Percentiles rank a stretch among this genome's conserved stretches.
Evolutionary conservation across 2,113 vertebrate species (phyloP).

Genomic region (Copsychus sechellarum): DNA sequence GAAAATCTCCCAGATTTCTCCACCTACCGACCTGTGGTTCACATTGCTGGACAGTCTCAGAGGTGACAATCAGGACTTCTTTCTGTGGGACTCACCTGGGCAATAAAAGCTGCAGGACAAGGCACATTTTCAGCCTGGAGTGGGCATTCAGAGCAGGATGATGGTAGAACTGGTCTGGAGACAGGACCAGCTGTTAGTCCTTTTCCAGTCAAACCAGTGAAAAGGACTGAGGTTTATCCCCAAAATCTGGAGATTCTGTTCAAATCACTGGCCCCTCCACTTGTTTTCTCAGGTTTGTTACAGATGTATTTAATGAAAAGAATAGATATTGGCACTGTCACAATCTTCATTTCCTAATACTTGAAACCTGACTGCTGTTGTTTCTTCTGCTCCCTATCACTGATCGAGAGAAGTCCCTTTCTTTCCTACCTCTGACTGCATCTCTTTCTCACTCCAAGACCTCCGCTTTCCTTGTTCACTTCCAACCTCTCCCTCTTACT

Average conservation of each 20-base stretch:
- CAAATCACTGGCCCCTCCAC: background rate
- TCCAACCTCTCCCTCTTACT: background rate
- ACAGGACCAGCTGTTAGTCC: background rate
- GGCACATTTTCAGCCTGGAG: background rate
- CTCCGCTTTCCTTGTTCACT: background rate
- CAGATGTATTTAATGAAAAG: background rate
- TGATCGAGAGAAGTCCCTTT: background rate
- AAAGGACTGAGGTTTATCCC: background rate
- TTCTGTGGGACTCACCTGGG: background rate
- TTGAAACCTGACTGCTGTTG: background rate
- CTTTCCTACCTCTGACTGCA: background rate
- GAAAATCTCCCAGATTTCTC: background rate
- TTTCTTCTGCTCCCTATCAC: background rate
- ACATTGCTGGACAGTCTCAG: rapidly evolving
- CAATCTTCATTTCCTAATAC: background rate
- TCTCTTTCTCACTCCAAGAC: background rate
- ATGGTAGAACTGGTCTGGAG: background rate
- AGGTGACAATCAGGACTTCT: background rate
- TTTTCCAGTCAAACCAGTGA: background rate
- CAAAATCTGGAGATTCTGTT: background rate
- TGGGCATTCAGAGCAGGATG: background rate
- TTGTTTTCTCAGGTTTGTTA: background rate
- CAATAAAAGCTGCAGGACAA: background rate
- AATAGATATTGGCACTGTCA: background rate
- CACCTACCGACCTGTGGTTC: background rate